These are phyloP conservation scores for Phoxinus phoxinus DNA, from an alignment of 2,113 vertebrate species.

Conservation along the genomic window DNA sequence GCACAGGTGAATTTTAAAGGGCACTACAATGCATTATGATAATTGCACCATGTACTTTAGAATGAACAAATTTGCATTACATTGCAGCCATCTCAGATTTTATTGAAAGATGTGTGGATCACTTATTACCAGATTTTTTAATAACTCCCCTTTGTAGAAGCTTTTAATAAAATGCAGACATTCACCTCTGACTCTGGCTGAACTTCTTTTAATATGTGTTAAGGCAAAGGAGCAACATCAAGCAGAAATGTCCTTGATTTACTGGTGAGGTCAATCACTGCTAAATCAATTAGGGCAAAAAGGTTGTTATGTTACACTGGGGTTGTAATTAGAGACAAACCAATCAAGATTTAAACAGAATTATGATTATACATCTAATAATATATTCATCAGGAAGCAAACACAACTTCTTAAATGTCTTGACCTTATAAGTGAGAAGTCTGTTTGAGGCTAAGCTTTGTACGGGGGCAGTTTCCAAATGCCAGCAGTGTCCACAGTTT, in stretches of 20 bases:
- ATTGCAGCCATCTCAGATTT: slow-evolving; percentile 28
- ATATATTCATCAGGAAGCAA: slow-evolving; percentile 6
- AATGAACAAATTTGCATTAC: slow-evolving; percentile 52
- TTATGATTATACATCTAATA: not conserved
- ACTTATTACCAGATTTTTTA: not conserved
- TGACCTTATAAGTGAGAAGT: not conserved
- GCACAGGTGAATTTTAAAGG: slow-evolving; percentile 73
- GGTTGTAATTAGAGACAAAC: slow-evolving; percentile 27
- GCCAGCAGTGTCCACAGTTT: not conserved
- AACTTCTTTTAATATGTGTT: slow-evolving; percentile 17
- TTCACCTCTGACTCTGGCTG: not conserved
- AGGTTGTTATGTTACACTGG: slow-evolving; percentile 33
- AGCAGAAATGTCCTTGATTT: slow-evolving; percentile 31
- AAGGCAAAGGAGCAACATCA: slow-evolving; percentile 5
- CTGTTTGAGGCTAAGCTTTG: not conserved
- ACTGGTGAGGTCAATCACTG: slow-evolving; percentile 38
- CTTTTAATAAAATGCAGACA: slow-evolving; percentile 11
- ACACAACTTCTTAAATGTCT: not conserved
- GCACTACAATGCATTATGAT: slow-evolving; percentile 74
- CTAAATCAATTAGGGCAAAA: slow-evolving; percentile 28
- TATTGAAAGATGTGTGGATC: not conserved
- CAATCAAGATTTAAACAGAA: not conserved
- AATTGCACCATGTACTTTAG: slow-evolving; percentile 75
- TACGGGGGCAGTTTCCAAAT: not conserved
- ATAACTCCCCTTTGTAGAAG: not conserved